phyloP scores from a whole-genome alignment of 2,113 vertebrate species.

The Xenopus borealis region DNA sequence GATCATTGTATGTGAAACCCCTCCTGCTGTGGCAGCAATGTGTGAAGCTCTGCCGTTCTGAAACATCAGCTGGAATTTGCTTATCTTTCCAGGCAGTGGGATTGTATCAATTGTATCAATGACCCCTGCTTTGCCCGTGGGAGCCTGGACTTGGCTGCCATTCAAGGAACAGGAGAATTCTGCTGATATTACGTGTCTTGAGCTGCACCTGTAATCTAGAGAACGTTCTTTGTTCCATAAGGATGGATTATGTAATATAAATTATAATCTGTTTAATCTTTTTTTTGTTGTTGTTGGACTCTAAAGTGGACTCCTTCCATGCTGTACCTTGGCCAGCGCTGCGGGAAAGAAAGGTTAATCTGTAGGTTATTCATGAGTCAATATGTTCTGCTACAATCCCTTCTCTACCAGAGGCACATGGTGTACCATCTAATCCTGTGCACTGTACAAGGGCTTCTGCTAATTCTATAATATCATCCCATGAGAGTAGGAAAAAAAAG shows the following conservation, averaged over 20 bases:
- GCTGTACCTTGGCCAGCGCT: slow-evolving; percentile 10
- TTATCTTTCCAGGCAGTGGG: not conserved
- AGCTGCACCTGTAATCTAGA: not conserved
- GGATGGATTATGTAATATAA: slow-evolving; percentile 20
- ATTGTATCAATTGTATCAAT: not conserved
- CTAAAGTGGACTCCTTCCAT: slow-evolving; percentile 11
- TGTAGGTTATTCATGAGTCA: not conserved
- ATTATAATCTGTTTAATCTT: slow-evolving; percentile 6
- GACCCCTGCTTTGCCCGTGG: not conserved
- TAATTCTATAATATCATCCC: too few species aligned
- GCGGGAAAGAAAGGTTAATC: not conserved
- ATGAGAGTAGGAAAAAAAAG: too few species aligned
- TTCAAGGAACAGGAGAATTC: not conserved
- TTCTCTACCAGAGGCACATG: too few species aligned
- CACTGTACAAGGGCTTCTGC: too few species aligned
- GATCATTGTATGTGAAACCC: too few species aligned
- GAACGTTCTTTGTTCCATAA: not conserved
- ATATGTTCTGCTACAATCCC: not conserved
- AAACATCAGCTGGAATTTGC: too few species aligned
- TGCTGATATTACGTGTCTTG: not conserved
- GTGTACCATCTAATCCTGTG: too few species aligned
- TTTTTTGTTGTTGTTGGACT: slow-evolving; percentile 12
- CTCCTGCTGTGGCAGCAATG: too few species aligned
- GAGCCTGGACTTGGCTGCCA: not conserved
- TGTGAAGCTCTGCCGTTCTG: too few species aligned